These are phyloP conservation scores for Plectrocnemia conspersa DNA, from an alignment of 1,140 invertebrate genomes.

Conservation along the genomic window DNA sequence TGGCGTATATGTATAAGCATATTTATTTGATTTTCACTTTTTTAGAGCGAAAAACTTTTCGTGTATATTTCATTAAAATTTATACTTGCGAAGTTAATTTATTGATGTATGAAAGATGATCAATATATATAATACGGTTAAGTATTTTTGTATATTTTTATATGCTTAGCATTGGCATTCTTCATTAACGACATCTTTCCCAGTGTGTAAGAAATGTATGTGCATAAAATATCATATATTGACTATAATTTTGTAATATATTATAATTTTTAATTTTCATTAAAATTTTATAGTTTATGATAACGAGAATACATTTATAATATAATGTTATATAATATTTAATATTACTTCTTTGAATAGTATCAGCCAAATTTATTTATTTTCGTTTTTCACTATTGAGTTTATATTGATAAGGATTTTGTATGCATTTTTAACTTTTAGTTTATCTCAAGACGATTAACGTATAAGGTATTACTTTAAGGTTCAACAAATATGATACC, in stretches of 20 bases:
- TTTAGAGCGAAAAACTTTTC: no score
- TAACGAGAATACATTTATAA: background rate
- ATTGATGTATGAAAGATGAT: slow-evolving; percentile 12
- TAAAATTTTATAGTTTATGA: background rate
- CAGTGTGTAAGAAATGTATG: slow-evolving; percentile 6
- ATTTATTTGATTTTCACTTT: no score
- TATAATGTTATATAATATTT: slow-evolving; percentile 1
- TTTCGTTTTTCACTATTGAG: slow-evolving; percentile 32
- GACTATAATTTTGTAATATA: background rate
- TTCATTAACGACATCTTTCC: slow-evolving; percentile 8
- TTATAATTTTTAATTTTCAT: background rate
- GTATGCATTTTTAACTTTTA: slow-evolving; percentile 22
- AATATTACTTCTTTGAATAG: slow-evolving; percentile 9
- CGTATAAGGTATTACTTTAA: slow-evolving; percentile 30
- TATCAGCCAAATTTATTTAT: slow-evolving; percentile 36
- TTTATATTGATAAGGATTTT: slow-evolving; percentile 16
- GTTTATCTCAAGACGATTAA: slow-evolving; percentile 22
- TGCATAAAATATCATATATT: background rate
- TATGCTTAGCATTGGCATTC: background rate
- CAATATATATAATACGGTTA: background rate
- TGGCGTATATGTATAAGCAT: no score
- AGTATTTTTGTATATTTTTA: slow-evolving; percentile 13
- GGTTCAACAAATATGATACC: slow-evolving; percentile 46
- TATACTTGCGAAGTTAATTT: slow-evolving; percentile 7
- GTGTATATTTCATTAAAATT: no score